Evolutionary conservation across 2,797 vertebrate species (phyloP), one percentile per base, ranked within the genome.

Genomic region (Oryzias sinensis): DNA sequence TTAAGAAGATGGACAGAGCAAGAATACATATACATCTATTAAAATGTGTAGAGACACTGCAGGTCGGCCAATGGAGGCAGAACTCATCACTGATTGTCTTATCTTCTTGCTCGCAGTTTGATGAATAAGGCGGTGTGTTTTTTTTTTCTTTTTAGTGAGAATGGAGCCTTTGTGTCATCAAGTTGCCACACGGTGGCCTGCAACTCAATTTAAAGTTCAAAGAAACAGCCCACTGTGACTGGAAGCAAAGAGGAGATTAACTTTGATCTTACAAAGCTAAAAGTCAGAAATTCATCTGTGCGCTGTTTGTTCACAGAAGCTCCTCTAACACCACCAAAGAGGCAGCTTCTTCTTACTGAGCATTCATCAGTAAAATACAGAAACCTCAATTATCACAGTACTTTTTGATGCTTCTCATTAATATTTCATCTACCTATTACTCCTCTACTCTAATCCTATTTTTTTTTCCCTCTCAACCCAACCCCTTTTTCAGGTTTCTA

Each of bases 121-220:
- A 43, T 37, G 43, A 59, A 22, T 49, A 59, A 42, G 51, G 1
- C 18, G 44, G 27, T 0, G 7, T 49, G 20, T 8, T 0, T 29
- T 59, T 49, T 62, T 22, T 11, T 44, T 52, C 70, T 70, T 59
- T 57, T 44, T 37, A 51, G 16, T 18, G 40, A 62, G 69, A 68
- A 43, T 24, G 18, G 48, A 58, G 67, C 17, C 56, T 1, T n/a
- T 16, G 57, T 49, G 49, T 61, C 44, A 77, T 78, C 52, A 43
- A 43, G 62, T 63, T 53, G 67, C 33, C 60, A 58, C 15, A 4
- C 59, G 41, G 20, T 14, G 49, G 14, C 18, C 17, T 62, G 67
- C 29, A 15, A 74, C 71, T 73, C 70, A 68, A 72, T 74, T 78
- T 71, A 47, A 78, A 72, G 61, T 74, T 74, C 4, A 59, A 59